Evolutionary conservation across 2,888 invertebrate genomes (phyloP), one percentile per base, ranked within the genome.

Genomic region (Xylota sylvarum): DNA sequence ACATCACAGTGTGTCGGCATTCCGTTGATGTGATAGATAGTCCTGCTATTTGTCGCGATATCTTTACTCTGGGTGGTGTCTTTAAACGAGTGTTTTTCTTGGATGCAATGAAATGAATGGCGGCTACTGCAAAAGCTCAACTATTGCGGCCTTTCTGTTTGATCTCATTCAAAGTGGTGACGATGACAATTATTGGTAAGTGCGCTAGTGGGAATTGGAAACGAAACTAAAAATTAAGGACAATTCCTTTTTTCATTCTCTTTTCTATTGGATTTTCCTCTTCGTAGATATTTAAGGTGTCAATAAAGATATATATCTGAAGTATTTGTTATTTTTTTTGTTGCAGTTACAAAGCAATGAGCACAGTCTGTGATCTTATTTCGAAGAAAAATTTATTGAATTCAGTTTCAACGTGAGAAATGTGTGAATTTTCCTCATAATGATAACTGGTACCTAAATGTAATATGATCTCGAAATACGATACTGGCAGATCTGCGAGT

Each of bases 41-140:
- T 73, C 72, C 67, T 82, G 81, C 81, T 86, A 86, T 86, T 86
- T 86, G 81, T 86, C 81, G 81, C 81, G 77, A 86, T 86, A 86
- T 86, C 86, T 86, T 73, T 86, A 82, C 81, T 81, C 76, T 72
- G 86, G 81, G 86, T 73, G 81, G 86, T 81, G 81, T 77, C 72
- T 81, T 48, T 72, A 50, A 74, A 58, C 80, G 69, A 80, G 48
- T 79, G 67, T 69, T 73, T 69, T 73, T 37, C 30, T 50, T 17
- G 32, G 17, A 14, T 43, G n/a, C 65, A 19, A 62, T 40, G 30
- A 32, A 67, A 50, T 40, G 62, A 23, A 3, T 23, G 23, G 60
- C 52, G 30, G 62, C 50, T 19, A 69, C 60, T 27, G 58, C 43
- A 67, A 84, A 84, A 69, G 80, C 65, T 76, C 48, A 17, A 37